A percentile compares a stretch with the other conserved stretches of the same genome.
phyloP scores from a whole-genome alignment of 2,797 vertebrate species.

The Lemur catta region DNA sequence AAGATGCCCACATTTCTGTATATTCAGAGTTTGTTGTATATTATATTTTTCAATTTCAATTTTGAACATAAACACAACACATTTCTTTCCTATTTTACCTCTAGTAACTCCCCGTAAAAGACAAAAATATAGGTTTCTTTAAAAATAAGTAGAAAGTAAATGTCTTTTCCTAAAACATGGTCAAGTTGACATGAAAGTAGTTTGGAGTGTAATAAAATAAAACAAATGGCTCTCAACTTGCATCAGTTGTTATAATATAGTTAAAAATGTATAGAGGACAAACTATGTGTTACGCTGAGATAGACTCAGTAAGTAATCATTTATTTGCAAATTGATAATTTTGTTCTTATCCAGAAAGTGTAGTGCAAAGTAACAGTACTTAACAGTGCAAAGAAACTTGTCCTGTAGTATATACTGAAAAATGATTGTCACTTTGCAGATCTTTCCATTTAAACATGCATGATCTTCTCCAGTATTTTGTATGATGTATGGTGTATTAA shows the following conservation, averaged over 20 bases:
- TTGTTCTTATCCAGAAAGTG: not conserved
- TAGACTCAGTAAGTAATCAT: not conserved
- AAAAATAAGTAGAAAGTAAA: constrained; percentile 20
- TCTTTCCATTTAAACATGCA: constrained; percentile 49
- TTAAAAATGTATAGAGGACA: constrained; percentile 9
- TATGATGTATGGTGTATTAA: constrained; percentile 59
- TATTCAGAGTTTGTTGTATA: not conserved
- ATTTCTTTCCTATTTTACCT: constrained; percentile 4
- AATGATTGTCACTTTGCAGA: not conserved
- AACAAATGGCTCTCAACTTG: not conserved
- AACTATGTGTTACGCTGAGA: not conserved
- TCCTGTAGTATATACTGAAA: not conserved
- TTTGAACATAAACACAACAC: not conserved
- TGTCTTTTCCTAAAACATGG: constrained; percentile 34
- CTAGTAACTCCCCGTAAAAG: not conserved
- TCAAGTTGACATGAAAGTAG: not conserved
- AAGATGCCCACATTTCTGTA: not conserved
- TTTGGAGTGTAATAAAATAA: constrained; percentile 11
- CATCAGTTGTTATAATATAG: not conserved
- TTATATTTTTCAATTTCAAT: constrained; percentile 21
- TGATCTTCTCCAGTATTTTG: constrained; percentile 62
- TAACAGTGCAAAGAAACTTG: constrained; percentile 25
- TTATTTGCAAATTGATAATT: constrained; percentile 32
- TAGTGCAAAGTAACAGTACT: not conserved
- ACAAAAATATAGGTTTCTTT: constrained; percentile 25